Conservation (phyloP, 2,797 vertebrate genomes). For the Eulemur coronatus region DNA sequence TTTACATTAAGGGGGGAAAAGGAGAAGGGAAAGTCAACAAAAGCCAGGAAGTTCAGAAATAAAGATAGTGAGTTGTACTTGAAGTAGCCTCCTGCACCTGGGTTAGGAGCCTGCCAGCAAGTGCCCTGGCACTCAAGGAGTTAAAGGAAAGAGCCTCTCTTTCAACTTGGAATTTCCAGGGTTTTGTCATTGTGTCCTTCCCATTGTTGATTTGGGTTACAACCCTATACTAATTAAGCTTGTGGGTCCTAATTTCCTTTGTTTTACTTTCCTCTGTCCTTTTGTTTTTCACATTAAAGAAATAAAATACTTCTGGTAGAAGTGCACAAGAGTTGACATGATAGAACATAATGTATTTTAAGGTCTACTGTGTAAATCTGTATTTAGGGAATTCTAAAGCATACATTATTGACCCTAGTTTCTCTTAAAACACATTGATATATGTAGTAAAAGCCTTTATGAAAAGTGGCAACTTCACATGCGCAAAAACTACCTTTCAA, state of each 20-base stretch:
- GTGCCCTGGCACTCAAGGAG: neutral
- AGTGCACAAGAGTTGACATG: slow-evolving; percentile 78
- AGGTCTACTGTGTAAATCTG: slow-evolving; percentile 84
- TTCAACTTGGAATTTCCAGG: slow-evolving; percentile 71
- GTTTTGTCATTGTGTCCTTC: slow-evolving; percentile 67
- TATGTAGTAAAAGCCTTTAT: slow-evolving; percentile 81
- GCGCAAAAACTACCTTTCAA: slow-evolving; percentile 79
- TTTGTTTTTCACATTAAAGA: slow-evolving; percentile 65
- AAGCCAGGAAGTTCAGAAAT: slow-evolving; percentile 47
- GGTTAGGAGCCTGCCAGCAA: neutral
- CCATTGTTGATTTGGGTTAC: slow-evolving; percentile 50
- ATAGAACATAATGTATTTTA: slow-evolving; percentile 82
- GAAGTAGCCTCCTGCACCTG: neutral
- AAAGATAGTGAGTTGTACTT: neutral
- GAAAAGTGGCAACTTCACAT: slow-evolving; percentile 81
- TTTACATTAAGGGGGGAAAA: slow-evolving; percentile 67
- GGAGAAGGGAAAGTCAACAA: slow-evolving; percentile 4
- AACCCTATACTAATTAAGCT: slow-evolving; percentile 43
- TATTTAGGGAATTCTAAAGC: slow-evolving; percentile 86
- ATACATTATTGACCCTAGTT: slow-evolving; percentile 83
- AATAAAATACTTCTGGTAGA: slow-evolving; percentile 80
- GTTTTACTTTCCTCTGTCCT: slow-evolving; percentile 48
- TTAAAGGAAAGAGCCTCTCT: slow-evolving; percentile 65
- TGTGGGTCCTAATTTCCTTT: slow-evolving; percentile 54
- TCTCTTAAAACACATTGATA: slow-evolving; percentile 84